Conservation (phyloP, 2,797 vertebrate species). For the Phoxinus dragarum region DNA sequence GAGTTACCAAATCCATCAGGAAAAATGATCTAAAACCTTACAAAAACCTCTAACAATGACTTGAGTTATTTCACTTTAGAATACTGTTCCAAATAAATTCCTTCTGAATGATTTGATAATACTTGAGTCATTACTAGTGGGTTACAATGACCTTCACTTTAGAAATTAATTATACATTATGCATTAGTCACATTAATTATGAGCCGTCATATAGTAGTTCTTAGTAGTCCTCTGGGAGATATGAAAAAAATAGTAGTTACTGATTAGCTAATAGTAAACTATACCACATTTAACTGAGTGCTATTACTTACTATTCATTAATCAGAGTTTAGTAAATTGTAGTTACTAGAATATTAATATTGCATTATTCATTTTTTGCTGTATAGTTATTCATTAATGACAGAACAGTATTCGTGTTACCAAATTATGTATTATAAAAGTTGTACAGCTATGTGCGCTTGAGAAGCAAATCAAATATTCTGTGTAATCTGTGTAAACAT, state of each 20-base stretch:
- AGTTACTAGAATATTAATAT: not conserved
- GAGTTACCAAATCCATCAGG: not conserved
- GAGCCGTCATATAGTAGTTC: not conserved
- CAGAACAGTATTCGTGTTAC: not conserved
- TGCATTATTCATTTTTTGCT: not conserved
- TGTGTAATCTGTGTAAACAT: conserved; percentile 71
- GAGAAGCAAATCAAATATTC: conserved; percentile 75
- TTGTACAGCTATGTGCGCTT: conserved; percentile 65
- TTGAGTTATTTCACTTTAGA: not conserved
- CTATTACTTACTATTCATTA: not conserved
- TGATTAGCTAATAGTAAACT: not conserved
- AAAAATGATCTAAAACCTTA: not conserved
- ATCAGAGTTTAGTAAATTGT: not conserved
- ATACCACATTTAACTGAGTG: not conserved
- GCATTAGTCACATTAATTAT: not conserved
- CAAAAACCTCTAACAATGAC: not conserved
- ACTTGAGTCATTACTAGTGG: not conserved
- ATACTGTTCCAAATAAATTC: no score
- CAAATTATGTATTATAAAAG: conserved; percentile 64
- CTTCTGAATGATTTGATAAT: not conserved
- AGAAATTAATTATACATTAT: not conserved
- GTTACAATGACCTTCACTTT: not conserved
- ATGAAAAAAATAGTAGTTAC: not conserved
- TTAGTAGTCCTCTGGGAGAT: not conserved
- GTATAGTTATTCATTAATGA: not conserved